Percentiles rank a stretch among this genome's conserved stretches.
phyloP scores from a whole-genome alignment of 2,888 invertebrate genomes.

The Tuta absoluta region DNA sequence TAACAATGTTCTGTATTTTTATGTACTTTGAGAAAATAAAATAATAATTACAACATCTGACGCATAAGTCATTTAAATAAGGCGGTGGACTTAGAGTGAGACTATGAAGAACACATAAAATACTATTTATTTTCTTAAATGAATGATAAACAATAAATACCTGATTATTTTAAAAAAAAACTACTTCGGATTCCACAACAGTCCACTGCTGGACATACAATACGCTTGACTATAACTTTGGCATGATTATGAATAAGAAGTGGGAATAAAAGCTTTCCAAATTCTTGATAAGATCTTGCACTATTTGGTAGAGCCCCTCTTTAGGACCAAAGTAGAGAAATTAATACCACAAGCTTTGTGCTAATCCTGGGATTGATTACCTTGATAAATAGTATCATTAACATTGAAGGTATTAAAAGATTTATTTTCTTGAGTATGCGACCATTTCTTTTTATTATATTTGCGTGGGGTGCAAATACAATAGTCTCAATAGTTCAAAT shows the following conservation, averaged over 20 bases:
- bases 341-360: constrained; percentile 25
- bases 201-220: too few species aligned
- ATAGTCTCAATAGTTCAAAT: constrained; percentile 35
- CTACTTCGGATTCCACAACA: too few species aligned
- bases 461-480: not conserved
- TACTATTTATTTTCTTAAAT: too few species aligned
- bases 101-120: too few species aligned
- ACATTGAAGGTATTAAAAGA: constrained; percentile 16
- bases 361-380: constrained; percentile 24
- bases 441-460: not conserved
- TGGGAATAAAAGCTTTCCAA: not conserved
- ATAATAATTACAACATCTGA: too few species aligned
- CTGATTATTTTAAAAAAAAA: too few species aligned
- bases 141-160: too few species aligned
- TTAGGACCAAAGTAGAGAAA: constrained; percentile 16
- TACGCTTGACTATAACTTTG: too few species aligned
- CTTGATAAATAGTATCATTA: constrained; percentile 24
- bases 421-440: not conserved
- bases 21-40: too few species aligned
- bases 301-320: constrained; percentile 13
- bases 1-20: not conserved
- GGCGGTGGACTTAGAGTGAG: too few species aligned
- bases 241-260: too few species aligned
- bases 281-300: constrained; percentile 12
- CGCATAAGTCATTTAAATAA: too few species aligned